Percentiles rank a stretch among this genome's conserved stretches.
phyloP scores from a whole-genome alignment of 2,888 invertebrate species.

The Penaeus monodon region DNA sequence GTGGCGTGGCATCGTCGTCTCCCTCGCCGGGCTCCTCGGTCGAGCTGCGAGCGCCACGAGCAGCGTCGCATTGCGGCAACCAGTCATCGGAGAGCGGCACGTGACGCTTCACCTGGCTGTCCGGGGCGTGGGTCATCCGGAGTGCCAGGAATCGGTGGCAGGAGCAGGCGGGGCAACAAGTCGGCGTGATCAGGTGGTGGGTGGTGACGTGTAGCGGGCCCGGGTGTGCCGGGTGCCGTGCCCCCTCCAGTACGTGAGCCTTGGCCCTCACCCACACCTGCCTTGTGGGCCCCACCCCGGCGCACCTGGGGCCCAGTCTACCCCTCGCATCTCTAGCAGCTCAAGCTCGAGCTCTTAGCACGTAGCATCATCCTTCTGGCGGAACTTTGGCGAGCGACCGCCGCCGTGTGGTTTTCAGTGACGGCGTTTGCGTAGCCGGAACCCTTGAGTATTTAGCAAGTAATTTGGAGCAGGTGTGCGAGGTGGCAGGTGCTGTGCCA shows the following conservation, averaged over 20 bases:
- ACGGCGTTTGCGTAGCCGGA: neutral
- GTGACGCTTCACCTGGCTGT: constrained; percentile 34
- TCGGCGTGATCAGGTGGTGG: constrained; percentile 23
- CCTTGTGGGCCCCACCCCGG: constrained; percentile 40
- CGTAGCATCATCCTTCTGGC: neutral
- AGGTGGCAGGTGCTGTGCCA: constrained; percentile 11
- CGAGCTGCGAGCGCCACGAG: constrained; percentile 20
- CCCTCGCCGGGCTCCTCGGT: constrained; percentile 1
- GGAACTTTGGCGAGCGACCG: neutral
- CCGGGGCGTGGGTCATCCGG: neutral
- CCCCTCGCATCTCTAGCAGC: constrained; percentile 14
- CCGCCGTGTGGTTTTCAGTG: constrained; percentile 1
- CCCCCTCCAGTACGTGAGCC: constrained; percentile 36
- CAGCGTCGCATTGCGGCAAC: constrained; percentile 57
- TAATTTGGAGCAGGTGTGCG: neutral
- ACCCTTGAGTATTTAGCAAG: neutral
- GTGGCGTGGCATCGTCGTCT: constrained; percentile 3
- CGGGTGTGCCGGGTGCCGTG: constrained; percentile 47
- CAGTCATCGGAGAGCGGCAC: constrained; percentile 1
- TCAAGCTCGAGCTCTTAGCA: neutral
- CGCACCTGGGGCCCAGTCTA: constrained; percentile 43
- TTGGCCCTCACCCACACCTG: constrained; percentile 35
- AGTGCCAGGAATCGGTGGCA: neutral
- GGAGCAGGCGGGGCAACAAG: constrained; percentile 28
- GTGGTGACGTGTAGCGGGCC: constrained; percentile 54